Evolutionary conservation across 2,797 vertebrate genomes (phyloP).

Genomic region (Peromyscus eremicus): DNA sequence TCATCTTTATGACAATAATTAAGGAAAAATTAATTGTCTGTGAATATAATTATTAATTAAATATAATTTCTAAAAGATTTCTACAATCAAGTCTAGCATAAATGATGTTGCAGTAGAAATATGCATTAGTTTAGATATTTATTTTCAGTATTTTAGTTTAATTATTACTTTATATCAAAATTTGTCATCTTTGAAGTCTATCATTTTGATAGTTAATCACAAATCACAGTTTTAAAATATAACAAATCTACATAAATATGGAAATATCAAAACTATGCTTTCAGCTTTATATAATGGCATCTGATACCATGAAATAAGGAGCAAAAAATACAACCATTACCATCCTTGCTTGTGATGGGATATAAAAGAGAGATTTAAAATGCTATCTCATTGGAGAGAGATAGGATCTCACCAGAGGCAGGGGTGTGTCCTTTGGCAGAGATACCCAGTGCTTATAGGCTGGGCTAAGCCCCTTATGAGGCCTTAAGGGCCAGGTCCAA

Average conservation of each 20-base stretch:
- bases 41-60: constrained; percentile 23
- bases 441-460: no score
- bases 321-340: neutral
- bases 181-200: neutral
- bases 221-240: neutral
- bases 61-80: constrained; percentile 52
- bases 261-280: neutral
- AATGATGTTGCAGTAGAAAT: neutral
- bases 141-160: neutral
- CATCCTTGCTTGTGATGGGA: neutral
- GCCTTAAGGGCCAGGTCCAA: no score
- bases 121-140: neutral
- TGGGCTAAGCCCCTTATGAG: no score
- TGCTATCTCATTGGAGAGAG: no score
- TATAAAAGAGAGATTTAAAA: neutral
- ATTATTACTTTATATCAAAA: neutral
- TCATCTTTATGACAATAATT: constrained; percentile 35
- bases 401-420: no score
- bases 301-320: neutral
- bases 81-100: neutral
- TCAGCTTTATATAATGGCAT: neutral
- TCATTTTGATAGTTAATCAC: neutral
- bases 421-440: no score
- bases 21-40: constrained; percentile 61
- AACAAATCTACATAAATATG: neutral